phyloP scores from a whole-genome alignment of 2,113 vertebrate species.

The Chrysochloris asiatica region DNA sequence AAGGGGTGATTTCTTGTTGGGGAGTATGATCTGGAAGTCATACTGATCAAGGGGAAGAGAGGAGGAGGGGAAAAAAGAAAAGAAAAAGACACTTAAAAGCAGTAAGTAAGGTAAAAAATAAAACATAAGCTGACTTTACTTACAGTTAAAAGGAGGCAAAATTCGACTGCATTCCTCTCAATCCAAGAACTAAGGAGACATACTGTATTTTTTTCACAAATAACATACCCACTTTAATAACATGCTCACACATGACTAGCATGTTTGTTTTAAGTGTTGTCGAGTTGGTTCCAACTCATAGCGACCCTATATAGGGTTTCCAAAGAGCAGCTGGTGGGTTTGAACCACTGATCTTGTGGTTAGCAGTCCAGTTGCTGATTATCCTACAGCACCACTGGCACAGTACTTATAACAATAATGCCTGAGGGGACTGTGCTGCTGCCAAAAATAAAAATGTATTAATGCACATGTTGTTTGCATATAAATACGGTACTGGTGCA shows the following conservation, averaged over 20 bases:
- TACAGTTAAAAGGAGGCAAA: not conserved
- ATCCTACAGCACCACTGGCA: too few species aligned
- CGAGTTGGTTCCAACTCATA: too few species aligned
- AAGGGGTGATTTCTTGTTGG: not conserved
- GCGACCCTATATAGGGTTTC: too few species aligned
- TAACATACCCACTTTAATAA: not conserved
- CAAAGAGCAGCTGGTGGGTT: too few species aligned
- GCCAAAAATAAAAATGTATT: not conserved
- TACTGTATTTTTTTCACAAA: not conserved
- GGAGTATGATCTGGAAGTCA: not conserved
- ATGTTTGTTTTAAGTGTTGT: too few species aligned
- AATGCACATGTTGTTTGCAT: not conserved
- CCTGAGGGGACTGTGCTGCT: not conserved
- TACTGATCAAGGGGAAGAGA: not conserved
- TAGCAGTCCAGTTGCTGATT: too few species aligned
- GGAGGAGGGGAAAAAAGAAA: not conserved
- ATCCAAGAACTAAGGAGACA: not conserved
- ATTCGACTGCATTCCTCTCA: not conserved
- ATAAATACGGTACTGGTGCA: not conserved
- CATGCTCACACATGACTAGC: not conserved
- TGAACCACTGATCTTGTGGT: too few species aligned
- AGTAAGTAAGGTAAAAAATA: not conserved
- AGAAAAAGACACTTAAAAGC: not conserved
- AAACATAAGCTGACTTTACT: not conserved
- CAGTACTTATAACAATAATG: not conserved